Conservation (phyloP, 2,888 invertebrate genomes). For the Melieria crassipennis region DNA sequence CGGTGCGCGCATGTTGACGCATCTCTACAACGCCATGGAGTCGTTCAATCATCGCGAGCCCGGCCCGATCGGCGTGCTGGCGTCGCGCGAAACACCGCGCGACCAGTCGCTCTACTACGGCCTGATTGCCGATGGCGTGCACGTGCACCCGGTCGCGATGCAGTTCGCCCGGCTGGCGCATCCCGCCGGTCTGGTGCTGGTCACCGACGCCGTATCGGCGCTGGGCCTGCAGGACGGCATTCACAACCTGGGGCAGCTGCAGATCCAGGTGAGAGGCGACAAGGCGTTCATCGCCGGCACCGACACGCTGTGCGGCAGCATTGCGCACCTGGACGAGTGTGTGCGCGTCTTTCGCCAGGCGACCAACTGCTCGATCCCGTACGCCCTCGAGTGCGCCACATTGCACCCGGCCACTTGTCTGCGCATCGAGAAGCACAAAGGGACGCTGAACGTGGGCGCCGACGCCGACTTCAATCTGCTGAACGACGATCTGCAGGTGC, state of each 20-base stretch:
- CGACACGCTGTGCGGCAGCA: slow-evolving; percentile 90
- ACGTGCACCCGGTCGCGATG: slow-evolving; percentile 95
- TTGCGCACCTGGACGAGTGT: slow-evolving; percentile 86
- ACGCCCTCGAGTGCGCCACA: slow-evolving; percentile 91
- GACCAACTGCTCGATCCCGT: slow-evolving; percentile 84
- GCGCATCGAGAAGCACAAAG: slow-evolving; percentile 82
- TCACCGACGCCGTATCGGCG: slow-evolving; percentile 96
- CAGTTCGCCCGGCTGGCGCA: slow-evolving; percentile 92
- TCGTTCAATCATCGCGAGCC: slow-evolving; percentile 99
- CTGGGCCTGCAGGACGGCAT: slow-evolving; percentile 88
- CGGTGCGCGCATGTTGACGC: slow-evolving; percentile 95
- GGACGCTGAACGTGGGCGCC: slow-evolving; percentile 84
- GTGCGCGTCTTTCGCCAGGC: slow-evolving; percentile 82
- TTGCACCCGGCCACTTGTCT: slow-evolving; percentile 90
- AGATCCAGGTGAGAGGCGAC: slow-evolving; percentile 78
- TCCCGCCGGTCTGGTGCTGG: slow-evolving; percentile 87
- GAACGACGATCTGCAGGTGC: slow-evolving; percentile 76
- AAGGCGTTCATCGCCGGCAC: slow-evolving; percentile 88
- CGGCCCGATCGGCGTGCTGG: slow-evolving; percentile 90
- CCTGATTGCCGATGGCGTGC: slow-evolving; percentile 96
- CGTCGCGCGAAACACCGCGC: slow-evolving; percentile 75
- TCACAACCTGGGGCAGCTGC: slow-evolving; percentile 86
- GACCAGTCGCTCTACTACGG: slow-evolving; percentile 82
- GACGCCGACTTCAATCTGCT: slow-evolving; percentile 96
- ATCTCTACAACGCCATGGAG: slow-evolving; percentile 99